Conservation (phyloP, 2,113 vertebrate species). For the Electrona antarctica region DNA sequence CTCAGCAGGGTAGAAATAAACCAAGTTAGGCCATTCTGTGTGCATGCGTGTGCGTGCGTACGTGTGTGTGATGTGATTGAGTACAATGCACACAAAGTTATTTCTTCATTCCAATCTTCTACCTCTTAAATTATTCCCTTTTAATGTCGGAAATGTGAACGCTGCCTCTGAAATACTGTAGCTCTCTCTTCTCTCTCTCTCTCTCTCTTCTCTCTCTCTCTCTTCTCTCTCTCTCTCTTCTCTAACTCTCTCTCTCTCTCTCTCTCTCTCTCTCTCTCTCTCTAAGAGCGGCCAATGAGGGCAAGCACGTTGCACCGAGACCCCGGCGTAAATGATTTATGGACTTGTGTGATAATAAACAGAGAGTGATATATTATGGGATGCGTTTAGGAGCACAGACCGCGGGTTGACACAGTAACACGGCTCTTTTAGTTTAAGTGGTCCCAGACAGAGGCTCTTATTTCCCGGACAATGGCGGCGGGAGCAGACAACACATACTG, state of each 20-base stretch:
- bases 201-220: no score
- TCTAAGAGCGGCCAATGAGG: conserved; percentile 69
- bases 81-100: conserved; percentile 10
- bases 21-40: no score
- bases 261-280: no score
- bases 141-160: conserved; percentile 56
- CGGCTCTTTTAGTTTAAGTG: conserved; percentile 13
- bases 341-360: conserved; percentile 52
- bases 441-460: conserved; percentile 32
- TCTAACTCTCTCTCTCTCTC: no score
- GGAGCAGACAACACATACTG: conserved; percentile 4
- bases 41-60: no score
- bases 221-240: conserved; percentile 42
- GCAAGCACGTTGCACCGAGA: conserved; percentile 55
- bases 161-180: conserved; percentile 58
- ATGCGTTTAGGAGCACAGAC: conserved; percentile 29
- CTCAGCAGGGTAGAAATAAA: no score
- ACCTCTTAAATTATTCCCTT: conserved; percentile 67
- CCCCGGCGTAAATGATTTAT: conserved; percentile 67
- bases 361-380: conserved; percentile 41
- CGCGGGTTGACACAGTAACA: conserved; percentile 20
- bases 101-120: conserved; percentile 40
- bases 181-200: conserved; percentile 29
- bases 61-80: no score
- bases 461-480: conserved; percentile 6